These are phyloP conservation scores for Argyrosomus japonicus DNA, from an alignment of 2,113 vertebrate genomes.

Conservation along the genomic window DNA sequence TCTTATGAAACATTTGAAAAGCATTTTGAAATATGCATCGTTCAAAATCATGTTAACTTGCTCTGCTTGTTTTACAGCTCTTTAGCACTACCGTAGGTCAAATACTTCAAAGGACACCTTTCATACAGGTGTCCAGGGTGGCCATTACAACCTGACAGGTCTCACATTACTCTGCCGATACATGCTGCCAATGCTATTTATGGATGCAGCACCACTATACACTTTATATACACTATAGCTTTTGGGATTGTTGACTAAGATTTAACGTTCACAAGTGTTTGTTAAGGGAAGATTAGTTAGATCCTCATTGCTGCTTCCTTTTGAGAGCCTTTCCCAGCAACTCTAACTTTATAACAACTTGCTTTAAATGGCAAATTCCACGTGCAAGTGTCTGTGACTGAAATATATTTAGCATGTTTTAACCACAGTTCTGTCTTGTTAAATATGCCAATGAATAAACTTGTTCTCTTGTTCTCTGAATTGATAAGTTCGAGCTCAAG, in stretches of 20 bases:
- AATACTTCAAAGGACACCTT: background rate
- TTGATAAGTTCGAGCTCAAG: background rate
- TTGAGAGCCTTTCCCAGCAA: background rate
- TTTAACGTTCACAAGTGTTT: background rate
- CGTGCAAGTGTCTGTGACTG: background rate
- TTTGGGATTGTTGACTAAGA: background rate
- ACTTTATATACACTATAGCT: background rate
- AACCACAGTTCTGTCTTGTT: background rate
- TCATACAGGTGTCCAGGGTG: background rate
- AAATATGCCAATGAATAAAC: background rate
- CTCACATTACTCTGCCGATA: background rate
- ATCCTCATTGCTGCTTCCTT: background rate
- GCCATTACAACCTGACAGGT: background rate
- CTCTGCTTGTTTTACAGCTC: background rate
- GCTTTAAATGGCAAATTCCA: constrained; percentile 1
- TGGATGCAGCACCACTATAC: background rate
- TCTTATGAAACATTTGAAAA: background rate
- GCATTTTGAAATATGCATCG: background rate
- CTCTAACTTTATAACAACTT: background rate
- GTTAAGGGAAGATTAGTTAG: background rate
- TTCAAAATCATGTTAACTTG: background rate
- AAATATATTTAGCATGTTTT: background rate
- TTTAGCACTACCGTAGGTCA: background rate
- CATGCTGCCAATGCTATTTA: background rate
- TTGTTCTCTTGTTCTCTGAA: constrained; percentile 23